phyloP scores from a whole-genome alignment of 1,140 invertebrate genomes.

The honey bee (Apis mellifera) region Amel_HAv3.1 CM009933.2:4373501-4374000 shows the following conservation, averaged over 20 bases:
- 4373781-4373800: slow-evolving; percentile 78
- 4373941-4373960: slow-evolving; percentile 19
- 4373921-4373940: slow-evolving; percentile 66
- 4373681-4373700: not conserved
- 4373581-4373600: slow-evolving; percentile 71
- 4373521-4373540: slow-evolving; percentile 73
- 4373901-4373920: slow-evolving; percentile 70
- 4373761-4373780: slow-evolving; percentile 73
- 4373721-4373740: not conserved
- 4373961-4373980: not conserved
- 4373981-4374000: not conserved
- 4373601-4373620: slow-evolving; percentile 76
- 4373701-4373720: not conserved
- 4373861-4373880: slow-evolving; percentile 75
- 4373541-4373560: slow-evolving; percentile 58
- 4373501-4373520: slow-evolving; percentile 74
- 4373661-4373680: not conserved
- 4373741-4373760: slow-evolving; percentile 61
- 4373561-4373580: slow-evolving; percentile 70
- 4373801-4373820: slow-evolving; percentile 75
- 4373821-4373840: slow-evolving; percentile 75
- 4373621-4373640: slow-evolving; percentile 76
- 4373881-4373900: slow-evolving; percentile 75
- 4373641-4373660: slow-evolving; percentile 16
- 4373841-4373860: slow-evolving; percentile 76